Evolutionary conservation across 2,113 vertebrate genomes (phyloP), one percentile per base, ranked within the genome.

Genomic region (Cyprinodon brontotheroides): DNA sequence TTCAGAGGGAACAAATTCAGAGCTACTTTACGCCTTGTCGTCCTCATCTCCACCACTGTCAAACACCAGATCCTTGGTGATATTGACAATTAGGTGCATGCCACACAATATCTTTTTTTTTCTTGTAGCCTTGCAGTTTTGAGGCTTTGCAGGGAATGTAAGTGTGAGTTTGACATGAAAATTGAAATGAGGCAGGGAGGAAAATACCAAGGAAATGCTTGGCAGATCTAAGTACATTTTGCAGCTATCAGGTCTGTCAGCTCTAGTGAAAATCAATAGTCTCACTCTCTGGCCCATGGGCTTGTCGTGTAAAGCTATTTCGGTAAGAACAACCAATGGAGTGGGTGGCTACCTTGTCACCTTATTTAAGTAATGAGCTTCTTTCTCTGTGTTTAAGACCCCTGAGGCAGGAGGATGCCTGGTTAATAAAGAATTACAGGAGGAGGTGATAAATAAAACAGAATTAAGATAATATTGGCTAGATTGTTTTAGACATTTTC

Each of bases 261-360:
- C 85, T 86, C 88, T 75, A 22, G 72, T 81, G 83, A 85, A 90
- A 90, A 91, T 92, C 91, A 88, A 91, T 88, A 91, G 79, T 84
- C 61, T 74, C 72, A 74, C 84, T 70, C 74, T 67, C 47, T 50
- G 68, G 77, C 84, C 83, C 78, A 74, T 65, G 83, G 84, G 86
- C 84, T 72, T 70, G 37, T 72, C 75, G 40, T 74, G 86, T 78
- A 70, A 66, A 86, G 78, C 81, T 62, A 79, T 77, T 82, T 74
- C 75, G 78, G 65, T 83, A 85, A 89, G 87, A 88, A 85, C 84
- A 92, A 81, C 73, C 76, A 60, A 68, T 75, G 73, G 74, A 78
- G 81, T 77, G 65, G 82, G 65, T 80, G 82, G 78, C 84, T 87
- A 79, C 70, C 70, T 80, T 75, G 82, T 82, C 82, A 75, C 70